Evolutionary conservation across 2,797 vertebrate species (phyloP).

Genomic region (Anniella stebbinsi): DNA sequence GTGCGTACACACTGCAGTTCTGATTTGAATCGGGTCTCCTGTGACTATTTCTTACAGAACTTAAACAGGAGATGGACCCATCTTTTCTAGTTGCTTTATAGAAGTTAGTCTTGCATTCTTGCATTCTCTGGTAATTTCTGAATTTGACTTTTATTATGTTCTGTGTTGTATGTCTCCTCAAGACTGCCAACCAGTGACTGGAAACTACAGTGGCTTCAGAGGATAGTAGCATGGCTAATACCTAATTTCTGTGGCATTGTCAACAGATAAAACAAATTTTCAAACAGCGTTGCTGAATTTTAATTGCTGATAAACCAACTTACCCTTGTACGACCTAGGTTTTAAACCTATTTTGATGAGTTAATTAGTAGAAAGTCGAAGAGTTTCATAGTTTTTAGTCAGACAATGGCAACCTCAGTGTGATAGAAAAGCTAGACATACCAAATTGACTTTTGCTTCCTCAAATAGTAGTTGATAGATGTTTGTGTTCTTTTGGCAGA

Average conservation of each 20-base stretch:
- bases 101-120: not conserved
- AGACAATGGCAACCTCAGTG: not conserved
- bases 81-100: not conserved
- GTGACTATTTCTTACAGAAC: not conserved
- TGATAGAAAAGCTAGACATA: no score
- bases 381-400: not conserved
- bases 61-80: not conserved
- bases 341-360: not conserved
- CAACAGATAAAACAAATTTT: not conserved
- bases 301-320: not conserved
- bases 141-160: not conserved
- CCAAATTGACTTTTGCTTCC: not conserved
- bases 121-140: not conserved
- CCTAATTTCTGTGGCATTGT: not conserved
- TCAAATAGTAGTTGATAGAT: not conserved
- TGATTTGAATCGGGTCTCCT: not conserved
- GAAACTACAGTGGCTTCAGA: not conserved
- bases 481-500: not conserved
- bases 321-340: not conserved
- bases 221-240: not conserved
- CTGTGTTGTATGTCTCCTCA: no score
- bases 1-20: not conserved
- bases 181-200: not conserved
- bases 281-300: not conserved
- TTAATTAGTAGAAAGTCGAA: not conserved